phyloP scores from a whole-genome alignment of 2,113 vertebrate genomes.

The Zosterops lateralis region DNA sequence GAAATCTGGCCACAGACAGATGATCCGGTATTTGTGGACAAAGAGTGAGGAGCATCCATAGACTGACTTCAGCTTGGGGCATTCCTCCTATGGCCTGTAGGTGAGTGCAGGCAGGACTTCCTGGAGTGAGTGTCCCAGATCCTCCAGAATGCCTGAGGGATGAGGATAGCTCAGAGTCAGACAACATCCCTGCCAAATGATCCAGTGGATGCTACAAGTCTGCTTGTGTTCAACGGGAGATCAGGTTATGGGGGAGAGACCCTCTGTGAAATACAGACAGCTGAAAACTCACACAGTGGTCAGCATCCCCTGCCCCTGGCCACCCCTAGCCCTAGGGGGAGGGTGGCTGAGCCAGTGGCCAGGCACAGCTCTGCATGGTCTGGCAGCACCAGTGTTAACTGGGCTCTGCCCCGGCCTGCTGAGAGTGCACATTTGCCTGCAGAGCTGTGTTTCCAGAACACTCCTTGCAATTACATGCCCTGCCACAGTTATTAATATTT shows the following conservation, averaged over 20 bases:
- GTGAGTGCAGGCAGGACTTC: not conserved
- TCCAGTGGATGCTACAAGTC: not conserved
- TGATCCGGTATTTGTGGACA: rapidly evolving
- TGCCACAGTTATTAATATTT: constrained; percentile 66
- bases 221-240: rapidly evolving
- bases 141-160: not conserved
- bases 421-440: not conserved
- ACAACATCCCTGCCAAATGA: not conserved
- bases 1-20: not conserved
- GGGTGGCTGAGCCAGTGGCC: not conserved
- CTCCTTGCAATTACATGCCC: constrained; percentile 61
- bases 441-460: constrained; percentile 52
- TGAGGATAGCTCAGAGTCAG: rapidly evolving
- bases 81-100: not conserved
- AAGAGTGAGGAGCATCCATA: not conserved
- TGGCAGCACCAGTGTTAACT: constrained; percentile 2
- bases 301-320: not conserved
- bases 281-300: not conserved
- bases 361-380: not conserved
- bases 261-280: not conserved
- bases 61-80: not conserved
- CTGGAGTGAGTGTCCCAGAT: not conserved
- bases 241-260: not conserved
- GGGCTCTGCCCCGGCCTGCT: not conserved
- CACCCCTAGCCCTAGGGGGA: not conserved